Conservation (phyloP, 2,113 vertebrate genomes). For the Silurus glanis region DNA sequence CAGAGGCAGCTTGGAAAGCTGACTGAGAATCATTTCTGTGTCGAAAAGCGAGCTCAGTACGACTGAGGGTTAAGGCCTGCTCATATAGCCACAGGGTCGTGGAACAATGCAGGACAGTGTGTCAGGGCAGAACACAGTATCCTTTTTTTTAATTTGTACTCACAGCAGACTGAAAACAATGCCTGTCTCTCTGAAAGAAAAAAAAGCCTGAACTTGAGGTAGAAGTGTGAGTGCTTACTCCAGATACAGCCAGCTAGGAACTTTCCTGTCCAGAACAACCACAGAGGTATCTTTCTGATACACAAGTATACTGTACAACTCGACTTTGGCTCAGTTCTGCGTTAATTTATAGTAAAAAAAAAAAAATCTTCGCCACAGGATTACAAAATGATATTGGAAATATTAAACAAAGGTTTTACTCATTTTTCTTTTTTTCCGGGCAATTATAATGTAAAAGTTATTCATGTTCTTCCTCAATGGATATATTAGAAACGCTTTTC, state of each 20-base stretch:
- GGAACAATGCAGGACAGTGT: conserved; percentile 56
- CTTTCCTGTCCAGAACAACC: conserved; percentile 42
- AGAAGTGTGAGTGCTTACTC: conserved; percentile 25
- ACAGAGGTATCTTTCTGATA: conserved; percentile 60
- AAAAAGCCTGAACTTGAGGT: conserved; percentile 12
- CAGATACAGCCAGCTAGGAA: conserved; percentile 49
- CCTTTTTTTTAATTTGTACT: conserved; percentile 26
- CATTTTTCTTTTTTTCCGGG: no score
- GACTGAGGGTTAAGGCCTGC: conserved; percentile 21
- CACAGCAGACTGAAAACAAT: conserved; percentile 42
- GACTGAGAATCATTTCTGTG: conserved; percentile 17
- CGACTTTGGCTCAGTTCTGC: conserved; percentile 60
- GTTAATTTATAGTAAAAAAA: conserved; percentile 61
- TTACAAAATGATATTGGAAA: not conserved
- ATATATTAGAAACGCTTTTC: not conserved
- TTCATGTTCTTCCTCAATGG: not conserved
- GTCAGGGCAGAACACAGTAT: conserved; percentile 36
- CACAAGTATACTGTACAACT: conserved; percentile 57
- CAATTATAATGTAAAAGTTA: not conserved
- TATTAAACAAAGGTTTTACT: not conserved
- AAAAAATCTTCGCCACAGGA: conserved; percentile 26
- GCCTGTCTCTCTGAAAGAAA: conserved; percentile 16
- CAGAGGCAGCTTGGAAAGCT: not conserved
- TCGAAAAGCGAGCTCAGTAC: not conserved
- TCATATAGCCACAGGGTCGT: conserved; percentile 33